Conservation (phyloP, 2,797 vertebrate species). For the Echiichthys vipera region DNA sequence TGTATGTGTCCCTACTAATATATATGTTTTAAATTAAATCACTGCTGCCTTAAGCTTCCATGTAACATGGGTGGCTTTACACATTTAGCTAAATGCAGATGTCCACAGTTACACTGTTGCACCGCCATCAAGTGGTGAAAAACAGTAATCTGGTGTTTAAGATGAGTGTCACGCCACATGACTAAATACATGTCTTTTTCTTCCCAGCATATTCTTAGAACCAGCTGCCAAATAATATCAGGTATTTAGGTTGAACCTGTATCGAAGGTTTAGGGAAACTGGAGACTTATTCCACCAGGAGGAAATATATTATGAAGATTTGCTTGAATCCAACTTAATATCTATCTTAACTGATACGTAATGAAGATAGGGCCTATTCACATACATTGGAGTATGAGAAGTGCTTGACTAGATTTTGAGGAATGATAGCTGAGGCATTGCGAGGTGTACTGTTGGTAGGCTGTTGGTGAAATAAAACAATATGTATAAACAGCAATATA, state of each 20-base stretch:
- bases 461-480: neutral
- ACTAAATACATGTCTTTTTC: neutral
- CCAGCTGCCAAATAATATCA: neutral
- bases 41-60: constrained; percentile 1
- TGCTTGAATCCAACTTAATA: neutral
- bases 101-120: constrained; percentile 69
- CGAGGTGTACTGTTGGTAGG: too few species aligned
- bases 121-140: constrained; percentile 80
- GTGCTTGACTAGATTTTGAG: neutral
- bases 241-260: neutral
- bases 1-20: neutral
- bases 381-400: neutral
- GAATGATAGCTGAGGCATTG: neutral
- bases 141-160: constrained; percentile 1
- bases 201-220: neutral
- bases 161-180: neutral
- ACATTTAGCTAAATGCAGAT: constrained; percentile 31
- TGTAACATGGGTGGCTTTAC: neutral
- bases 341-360: neutral
- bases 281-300: neutral
- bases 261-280: neutral
- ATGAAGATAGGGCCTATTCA: neutral
- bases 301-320: neutral
- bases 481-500: neutral
- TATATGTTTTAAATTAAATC: neutral